Evolutionary conservation across 2,888 invertebrate genomes (phyloP).

Genomic region (Yponomeuta malinellus): DNA sequence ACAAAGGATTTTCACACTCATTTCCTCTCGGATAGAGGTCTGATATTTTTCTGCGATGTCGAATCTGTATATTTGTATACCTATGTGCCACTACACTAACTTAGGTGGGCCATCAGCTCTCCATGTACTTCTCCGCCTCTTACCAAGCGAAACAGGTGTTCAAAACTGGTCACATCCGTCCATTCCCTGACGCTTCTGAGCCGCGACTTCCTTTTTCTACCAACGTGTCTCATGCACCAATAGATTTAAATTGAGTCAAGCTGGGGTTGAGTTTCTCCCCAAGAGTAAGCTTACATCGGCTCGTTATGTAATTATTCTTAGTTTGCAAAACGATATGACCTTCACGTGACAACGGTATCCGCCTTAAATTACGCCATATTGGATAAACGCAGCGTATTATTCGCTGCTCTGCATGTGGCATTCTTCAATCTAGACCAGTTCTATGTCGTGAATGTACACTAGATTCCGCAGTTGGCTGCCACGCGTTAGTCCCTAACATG

Average conservation of each 20-base stretch:
- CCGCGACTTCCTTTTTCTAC: too few species aligned
- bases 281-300: neutral
- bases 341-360: neutral
- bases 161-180: too few species aligned
- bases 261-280: neutral
- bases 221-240: neutral
- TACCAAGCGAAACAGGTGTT: too few species aligned
- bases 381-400: neutral
- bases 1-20: too few species aligned
- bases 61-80: too few species aligned
- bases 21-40: too few species aligned
- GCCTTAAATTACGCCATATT: neutral
- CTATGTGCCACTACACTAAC: too few species aligned
- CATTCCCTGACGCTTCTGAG: too few species aligned
- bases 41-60: too few species aligned
- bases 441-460: neutral
- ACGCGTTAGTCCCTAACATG: too few species aligned
- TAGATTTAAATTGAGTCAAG: neutral
- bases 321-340: neutral
- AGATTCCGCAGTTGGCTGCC: neutral
- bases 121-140: too few species aligned
- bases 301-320: neutral
- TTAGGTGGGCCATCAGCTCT: too few species aligned
- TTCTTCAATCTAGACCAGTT: neutral
- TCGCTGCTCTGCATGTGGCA: neutral